Percentiles rank a stretch among this genome's conserved stretches.
These are phyloP conservation scores for Rhabdomys dilectus DNA, from an alignment of 2,113 vertebrate species.

Conservation along the genomic window DNA sequence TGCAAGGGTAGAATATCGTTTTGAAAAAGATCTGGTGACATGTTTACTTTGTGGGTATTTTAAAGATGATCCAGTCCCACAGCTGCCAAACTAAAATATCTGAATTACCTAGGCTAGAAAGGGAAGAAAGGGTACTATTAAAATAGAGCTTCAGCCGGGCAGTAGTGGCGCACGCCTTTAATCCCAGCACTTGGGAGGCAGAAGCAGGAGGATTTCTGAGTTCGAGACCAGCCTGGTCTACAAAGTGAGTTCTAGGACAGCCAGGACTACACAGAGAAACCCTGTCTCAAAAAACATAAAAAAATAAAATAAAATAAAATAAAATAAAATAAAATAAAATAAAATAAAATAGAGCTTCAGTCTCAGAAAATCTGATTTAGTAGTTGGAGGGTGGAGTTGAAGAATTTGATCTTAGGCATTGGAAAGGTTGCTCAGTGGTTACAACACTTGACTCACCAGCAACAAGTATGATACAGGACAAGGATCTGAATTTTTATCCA, in stretches of 20 bases:
- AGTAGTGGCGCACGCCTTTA: too few species aligned
- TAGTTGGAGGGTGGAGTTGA: neutral
- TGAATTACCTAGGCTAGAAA: neutral
- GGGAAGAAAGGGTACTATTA: rapidly evolving
- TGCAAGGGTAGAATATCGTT: neutral
- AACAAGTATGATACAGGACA: too few species aligned
- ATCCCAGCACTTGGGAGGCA: too few species aligned
- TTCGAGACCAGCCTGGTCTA: too few species aligned
- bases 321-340: too few species aligned
- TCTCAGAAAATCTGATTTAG: neutral
- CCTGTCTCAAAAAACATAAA: too few species aligned
- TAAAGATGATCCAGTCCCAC: neutral
- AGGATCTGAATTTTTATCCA: too few species aligned
- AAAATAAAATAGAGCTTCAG: neutral
- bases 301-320: too few species aligned
- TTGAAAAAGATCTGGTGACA: neutral
- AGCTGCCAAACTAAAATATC: neutral
- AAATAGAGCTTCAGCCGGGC: neutral
- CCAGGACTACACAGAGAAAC: too few species aligned
- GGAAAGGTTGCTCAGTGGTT: neutral
- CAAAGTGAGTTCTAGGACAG: too few species aligned
- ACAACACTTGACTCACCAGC: neutral
- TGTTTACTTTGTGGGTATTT: neutral
- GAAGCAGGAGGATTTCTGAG: too few species aligned
- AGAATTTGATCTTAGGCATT: neutral